phyloP scores from a whole-genome alignment of 2,113 vertebrate genomes.

The Todiramphus saurophagus region DNA sequence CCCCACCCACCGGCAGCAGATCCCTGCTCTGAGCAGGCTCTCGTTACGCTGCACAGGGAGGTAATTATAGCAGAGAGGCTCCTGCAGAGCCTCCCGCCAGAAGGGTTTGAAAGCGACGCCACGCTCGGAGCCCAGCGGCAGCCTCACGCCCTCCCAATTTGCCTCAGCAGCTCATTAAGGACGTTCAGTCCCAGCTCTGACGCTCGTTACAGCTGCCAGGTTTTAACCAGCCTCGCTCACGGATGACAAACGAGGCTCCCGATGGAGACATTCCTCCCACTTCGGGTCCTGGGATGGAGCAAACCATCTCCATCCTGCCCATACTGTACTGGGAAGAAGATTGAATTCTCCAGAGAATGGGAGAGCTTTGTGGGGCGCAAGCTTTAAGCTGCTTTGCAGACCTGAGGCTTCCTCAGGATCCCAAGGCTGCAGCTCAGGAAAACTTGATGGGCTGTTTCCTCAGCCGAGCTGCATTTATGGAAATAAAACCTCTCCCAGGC shows the following conservation, averaged over 20 bases:
- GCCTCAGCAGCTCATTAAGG: background rate
- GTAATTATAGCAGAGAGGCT: background rate
- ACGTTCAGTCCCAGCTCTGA: background rate
- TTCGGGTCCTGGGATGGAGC: accelerated
- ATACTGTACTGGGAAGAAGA: background rate
- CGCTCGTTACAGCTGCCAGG: background rate
- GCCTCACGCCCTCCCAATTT: background rate
- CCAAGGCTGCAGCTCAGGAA: background rate
- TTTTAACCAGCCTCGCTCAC: background rate
- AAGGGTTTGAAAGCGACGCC: background rate
- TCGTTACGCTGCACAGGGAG: accelerated
- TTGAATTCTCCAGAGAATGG: background rate
- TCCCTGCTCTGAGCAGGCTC: background rate
- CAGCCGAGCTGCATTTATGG: background rate
- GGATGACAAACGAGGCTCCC: background rate
- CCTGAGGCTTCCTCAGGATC: background rate
- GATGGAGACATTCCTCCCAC: background rate
- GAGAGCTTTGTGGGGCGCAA: accelerated
- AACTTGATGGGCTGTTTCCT: background rate
- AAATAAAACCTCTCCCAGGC: background rate
- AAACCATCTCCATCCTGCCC: background rate
- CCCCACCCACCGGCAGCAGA: background rate
- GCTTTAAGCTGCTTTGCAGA: background rate
- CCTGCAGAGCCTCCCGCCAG: background rate
- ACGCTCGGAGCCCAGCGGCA: accelerated